Base-by-base conservation (phyloP, 2,797 vertebrate genomes). In the Rachycentron canadum region DNA sequence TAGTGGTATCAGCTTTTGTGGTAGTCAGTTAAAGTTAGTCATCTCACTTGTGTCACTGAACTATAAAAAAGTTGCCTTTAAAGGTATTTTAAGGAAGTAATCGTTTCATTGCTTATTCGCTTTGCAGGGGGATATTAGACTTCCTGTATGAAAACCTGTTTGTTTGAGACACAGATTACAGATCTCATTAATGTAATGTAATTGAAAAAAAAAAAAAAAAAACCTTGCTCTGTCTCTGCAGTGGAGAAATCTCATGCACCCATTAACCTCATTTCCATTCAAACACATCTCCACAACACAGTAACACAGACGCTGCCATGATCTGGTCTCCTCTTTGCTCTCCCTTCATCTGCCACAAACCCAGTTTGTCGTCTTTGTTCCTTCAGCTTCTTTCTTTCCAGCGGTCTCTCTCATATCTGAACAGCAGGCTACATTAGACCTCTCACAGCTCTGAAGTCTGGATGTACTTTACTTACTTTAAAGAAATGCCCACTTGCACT, bases 181-280 rank as follows among this genome's bases (percentile, higher is more conserved):
- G 30, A 79, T 78, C 70, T 75, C 28, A 50, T 53, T n/a, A n/a
- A n/a, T n/a, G n/a, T 49, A 41, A 75, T 50, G 34, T 78, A 67
- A 81, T 26, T 79, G 73, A 76, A 28, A n/a, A 25, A 19, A n/a
- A n/a, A n/a, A n/a, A n/a, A n/a, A n/a, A n/a, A 71, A 69, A 76
- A 70, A 34, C 47, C 55, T 26, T 45, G 53, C 38, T 81, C 55
- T 23, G 56, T 78, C 50, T 83, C 68, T 57, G 41, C 47, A 32
- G 62, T 23, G 38, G 43, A 66, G 76, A 71, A 50, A 43, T 66
- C 64, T 69, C n/a, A n/a, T n/a, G n/a, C n/a, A 38, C 26, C 61
- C 72, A 75, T 81, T 74, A 75, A 73, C 57, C 73, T 88, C 52
- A 85, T 86, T 86, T 88, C 69, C 84, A 86, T 78, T 83, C 67